Conservation (phyloP, 2,113 vertebrate species). For the Microtus montanus region DNA sequence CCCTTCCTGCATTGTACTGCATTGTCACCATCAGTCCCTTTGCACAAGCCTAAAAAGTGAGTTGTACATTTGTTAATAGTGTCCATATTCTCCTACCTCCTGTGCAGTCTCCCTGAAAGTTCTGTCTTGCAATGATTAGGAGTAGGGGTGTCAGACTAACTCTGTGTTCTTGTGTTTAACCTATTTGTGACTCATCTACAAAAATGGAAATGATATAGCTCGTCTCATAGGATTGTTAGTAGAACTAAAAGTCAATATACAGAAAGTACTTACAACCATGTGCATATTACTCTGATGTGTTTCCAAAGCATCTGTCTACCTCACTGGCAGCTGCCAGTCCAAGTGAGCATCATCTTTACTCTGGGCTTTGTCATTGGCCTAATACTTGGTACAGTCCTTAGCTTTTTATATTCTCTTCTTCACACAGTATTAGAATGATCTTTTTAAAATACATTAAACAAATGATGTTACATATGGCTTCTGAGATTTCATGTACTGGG, state of each 20-base stretch:
- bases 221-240: neutral
- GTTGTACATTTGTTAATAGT: neutral
- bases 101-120: neutral
- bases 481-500: neutral
- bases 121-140: neutral
- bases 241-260: neutral
- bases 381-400: neutral
- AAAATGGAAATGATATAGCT: neutral
- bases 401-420: neutral
- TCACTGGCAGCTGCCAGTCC: neutral
- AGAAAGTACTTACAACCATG: neutral
- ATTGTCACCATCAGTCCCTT: neutral
- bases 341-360: neutral
- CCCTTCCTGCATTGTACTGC: neutral
- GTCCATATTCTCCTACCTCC: neutral
- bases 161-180: neutral
- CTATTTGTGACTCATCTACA: neutral
- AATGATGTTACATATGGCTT: neutral
- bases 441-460: constrained; percentile 18
- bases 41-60: neutral
- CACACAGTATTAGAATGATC: neutral
- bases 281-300: neutral
- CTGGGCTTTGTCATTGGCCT: neutral
- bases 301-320: neutral
- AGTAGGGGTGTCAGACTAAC: neutral